phyloP scores from a whole-genome alignment of 2,888 invertebrate genomes.

The Stenoptilia bipunctidactyla region DNA sequence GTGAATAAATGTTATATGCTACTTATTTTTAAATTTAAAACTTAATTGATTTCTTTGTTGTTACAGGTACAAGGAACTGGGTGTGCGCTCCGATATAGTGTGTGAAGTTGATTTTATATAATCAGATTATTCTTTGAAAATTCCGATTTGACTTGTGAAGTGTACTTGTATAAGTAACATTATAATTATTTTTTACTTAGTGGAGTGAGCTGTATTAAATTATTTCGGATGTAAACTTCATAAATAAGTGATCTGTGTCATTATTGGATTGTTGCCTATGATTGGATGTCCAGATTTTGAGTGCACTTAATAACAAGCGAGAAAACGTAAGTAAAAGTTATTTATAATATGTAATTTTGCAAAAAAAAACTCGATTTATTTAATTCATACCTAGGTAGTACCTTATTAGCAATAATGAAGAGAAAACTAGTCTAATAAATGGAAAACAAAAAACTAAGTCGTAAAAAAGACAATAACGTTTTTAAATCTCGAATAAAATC shows the following conservation, averaged over 20 bases:
- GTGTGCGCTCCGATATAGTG: slow-evolving; percentile 66
- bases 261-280: slow-evolving; percentile 47
- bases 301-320: slow-evolving; percentile 20
- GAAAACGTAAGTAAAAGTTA: too few relatives aligned
- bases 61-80: slow-evolving; percentile 66
- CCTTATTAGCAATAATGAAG: too few relatives aligned
- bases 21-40: slow-evolving; percentile 21
- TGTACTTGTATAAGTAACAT: neutral
- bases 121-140: slow-evolving; percentile 30
- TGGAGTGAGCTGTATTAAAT: slow-evolving; percentile 38
- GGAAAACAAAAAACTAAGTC: slow-evolving; percentile 9
- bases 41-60: slow-evolving; percentile 52
- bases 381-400: too few relatives aligned
- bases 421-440: too few relatives aligned
- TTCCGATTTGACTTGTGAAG: neutral
- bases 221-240: slow-evolving; percentile 35
- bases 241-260: slow-evolving; percentile 50
- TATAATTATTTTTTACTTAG: slow-evolving; percentile 16
- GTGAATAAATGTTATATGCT: neutral
- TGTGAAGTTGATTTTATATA: slow-evolving; percentile 59
- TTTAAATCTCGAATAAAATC: too few relatives aligned
- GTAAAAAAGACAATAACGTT: too few relatives aligned
- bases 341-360: too few relatives aligned
- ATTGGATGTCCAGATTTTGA: slow-evolving; percentile 44
- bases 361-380: too few relatives aligned